Conservation (phyloP, 2,888 invertebrate genomes). For the Xestoiulus laeticollis region DNA sequence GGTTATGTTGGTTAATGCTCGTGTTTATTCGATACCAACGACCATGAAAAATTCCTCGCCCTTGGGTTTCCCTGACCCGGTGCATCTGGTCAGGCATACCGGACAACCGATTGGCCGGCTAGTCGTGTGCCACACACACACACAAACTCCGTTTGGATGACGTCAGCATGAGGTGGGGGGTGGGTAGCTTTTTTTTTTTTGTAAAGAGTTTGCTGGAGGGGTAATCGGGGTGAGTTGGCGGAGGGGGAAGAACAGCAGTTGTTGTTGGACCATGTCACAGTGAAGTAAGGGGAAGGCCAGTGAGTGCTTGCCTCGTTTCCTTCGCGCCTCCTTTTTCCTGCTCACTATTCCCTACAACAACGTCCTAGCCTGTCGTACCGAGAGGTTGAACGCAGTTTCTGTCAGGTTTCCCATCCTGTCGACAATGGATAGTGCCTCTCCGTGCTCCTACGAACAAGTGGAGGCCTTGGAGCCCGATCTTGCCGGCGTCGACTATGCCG, state of each 20-base stretch:
- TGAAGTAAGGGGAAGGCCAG: constrained; percentile 24
- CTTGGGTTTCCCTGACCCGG: background rate
- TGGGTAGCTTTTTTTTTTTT: background rate
- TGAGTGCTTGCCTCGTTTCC: background rate
- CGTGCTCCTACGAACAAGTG: background rate
- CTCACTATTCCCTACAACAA: background rate
- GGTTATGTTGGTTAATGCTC: background rate
- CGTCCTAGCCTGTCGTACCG: background rate
- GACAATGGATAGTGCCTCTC: constrained; percentile 20
- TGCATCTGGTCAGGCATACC: background rate
- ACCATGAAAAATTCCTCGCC: background rate
- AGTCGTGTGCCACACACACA: background rate
- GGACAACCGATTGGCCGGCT: background rate
- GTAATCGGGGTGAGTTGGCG: background rate
- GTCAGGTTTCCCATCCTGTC: background rate
- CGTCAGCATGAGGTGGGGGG: background rate
- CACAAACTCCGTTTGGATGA: background rate
- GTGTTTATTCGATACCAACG: background rate
- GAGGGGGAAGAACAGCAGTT: background rate
- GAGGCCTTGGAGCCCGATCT: background rate
- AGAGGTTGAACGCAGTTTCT: background rate
- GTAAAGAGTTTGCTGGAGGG: background rate
- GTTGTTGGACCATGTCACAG: constrained; percentile 10
- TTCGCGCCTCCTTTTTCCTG: background rate
- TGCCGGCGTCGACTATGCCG: background rate